These are phyloP conservation scores for Rousettus leschenaultii DNA, from an alignment of 2,113 vertebrate genomes.

Conservation along the genomic window DNA sequence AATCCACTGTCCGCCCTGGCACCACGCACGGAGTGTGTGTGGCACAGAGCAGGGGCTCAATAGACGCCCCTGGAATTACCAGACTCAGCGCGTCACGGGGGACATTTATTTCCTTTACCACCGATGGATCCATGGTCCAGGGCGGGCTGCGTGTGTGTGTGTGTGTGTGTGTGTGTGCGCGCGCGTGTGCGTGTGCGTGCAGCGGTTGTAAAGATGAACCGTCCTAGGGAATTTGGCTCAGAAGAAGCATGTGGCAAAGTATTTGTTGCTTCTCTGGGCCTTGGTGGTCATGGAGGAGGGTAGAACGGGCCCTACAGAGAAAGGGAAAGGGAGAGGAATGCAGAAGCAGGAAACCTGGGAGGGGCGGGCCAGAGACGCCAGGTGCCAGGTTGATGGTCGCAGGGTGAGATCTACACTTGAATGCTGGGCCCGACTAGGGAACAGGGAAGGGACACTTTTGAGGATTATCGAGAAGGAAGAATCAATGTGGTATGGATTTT, in stretches of 20 bases:
- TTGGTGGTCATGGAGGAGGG: background rate
- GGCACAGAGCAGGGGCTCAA: background rate
- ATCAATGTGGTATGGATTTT: constrained; percentile 65
- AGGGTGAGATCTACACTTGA: constrained; percentile 35
- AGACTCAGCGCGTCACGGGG: background rate
- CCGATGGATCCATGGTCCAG: background rate
- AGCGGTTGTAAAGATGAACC: background rate
- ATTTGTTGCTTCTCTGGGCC: background rate
- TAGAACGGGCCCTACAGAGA: background rate
- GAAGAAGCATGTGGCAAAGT: background rate
- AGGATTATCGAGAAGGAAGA: constrained; percentile 58
- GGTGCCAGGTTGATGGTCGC: background rate
- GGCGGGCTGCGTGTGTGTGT: too few species aligned
- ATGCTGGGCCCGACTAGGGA: constrained; percentile 33
- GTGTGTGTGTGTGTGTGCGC: too few species aligned
- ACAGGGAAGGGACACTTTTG: background rate
- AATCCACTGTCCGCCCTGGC: background rate
- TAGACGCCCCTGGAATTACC: background rate
- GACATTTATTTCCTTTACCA: background rate
- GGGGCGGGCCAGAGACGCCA: background rate
- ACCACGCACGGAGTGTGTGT: background rate
- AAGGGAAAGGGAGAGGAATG: background rate
- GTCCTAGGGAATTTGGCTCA: background rate
- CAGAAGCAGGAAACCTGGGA: background rate
- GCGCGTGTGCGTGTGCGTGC: too few species aligned